Conservation (phyloP, 2,888 invertebrate genomes). For the Cerastis leucographa region DNA sequence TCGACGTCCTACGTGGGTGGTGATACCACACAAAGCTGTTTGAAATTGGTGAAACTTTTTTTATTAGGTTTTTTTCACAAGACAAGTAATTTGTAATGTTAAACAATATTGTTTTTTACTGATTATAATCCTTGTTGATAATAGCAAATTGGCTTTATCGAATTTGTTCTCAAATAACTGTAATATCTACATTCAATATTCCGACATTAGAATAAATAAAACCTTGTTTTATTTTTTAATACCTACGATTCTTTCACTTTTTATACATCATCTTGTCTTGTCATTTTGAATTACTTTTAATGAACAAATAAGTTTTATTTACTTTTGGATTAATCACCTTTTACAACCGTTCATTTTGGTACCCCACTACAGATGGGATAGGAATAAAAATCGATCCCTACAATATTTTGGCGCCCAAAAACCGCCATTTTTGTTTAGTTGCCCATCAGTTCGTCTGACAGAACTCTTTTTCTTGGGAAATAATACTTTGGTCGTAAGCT, state of each 20-base stretch:
- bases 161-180: neutral
- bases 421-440: neutral
- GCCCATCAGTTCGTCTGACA: neutral
- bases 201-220: no score
- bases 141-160: neutral
- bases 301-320: no score
- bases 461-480: neutral
- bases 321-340: no score
- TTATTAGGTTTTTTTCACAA: neutral
- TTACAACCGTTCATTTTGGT: no score
- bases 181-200: no score
- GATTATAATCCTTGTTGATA: neutral
- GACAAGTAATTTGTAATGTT: neutral
- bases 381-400: no score
- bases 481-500: neutral
- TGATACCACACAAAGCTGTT: neutral
- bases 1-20: neutral
- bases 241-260: no score
- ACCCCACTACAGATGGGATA: no score
- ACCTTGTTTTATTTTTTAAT: no score
- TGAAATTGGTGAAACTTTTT: neutral
- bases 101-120: neutral
- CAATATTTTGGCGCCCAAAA: neutral
- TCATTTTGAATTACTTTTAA: neutral
- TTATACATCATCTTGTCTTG: neutral